Evolutionary conservation across 2,113 vertebrate genomes (phyloP).

Genomic region (Solea senegalensis): DNA sequence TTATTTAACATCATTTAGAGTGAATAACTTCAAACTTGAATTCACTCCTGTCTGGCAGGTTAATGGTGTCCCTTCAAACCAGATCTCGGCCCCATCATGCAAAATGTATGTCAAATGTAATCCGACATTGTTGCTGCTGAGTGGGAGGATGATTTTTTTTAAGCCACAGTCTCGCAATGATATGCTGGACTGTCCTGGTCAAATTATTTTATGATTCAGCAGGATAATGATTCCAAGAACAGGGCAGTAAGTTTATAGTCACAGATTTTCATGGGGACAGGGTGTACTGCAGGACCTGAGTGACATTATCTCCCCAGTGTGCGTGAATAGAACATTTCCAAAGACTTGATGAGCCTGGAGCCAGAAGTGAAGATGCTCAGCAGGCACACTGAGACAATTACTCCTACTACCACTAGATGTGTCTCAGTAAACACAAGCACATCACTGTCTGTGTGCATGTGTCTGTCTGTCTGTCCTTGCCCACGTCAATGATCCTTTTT

Average conservation of each 20-base stretch:
- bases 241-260: background rate
- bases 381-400: background rate
- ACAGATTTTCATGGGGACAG: conserved; percentile 7
- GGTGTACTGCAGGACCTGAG: conserved; percentile 2
- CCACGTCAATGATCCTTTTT: background rate
- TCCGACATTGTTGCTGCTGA: background rate
- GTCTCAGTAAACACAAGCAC: background rate
- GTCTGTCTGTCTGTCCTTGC: background rate
- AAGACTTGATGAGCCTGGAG: background rate
- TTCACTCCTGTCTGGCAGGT: too few relatives aligned
- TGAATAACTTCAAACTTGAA: too few relatives aligned
- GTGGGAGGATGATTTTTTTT: background rate
- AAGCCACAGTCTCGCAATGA: background rate
- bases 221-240: conserved; percentile 25
- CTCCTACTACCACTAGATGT: background rate
- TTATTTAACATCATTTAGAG: too few relatives aligned
- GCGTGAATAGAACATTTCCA: conserved; percentile 24
- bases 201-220: background rate
- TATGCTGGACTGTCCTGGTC: background rate
- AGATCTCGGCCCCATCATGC: too few relatives aligned
- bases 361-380: conserved; percentile 1
- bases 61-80: too few relatives aligned
- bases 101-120: too few relatives aligned
- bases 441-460: background rate
- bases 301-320: conserved; percentile 10